phyloP scores from a whole-genome alignment of 2,797 vertebrate genomes.

The Enteromius argenteus region DNA sequence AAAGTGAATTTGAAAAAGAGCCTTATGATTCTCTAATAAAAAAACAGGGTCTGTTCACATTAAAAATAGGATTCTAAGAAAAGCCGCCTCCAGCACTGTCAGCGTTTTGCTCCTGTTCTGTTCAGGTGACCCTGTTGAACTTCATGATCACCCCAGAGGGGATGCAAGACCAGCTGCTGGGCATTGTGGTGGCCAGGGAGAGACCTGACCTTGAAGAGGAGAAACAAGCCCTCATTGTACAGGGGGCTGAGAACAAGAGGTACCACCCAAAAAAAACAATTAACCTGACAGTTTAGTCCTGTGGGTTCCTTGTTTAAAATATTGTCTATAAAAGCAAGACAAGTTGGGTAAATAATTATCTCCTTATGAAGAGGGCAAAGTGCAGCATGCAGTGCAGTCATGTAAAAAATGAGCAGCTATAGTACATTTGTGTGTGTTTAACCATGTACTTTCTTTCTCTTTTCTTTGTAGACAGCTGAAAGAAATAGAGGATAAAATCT shows the following conservation, averaged over 20 bases:
- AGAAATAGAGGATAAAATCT: conserved; percentile 94
- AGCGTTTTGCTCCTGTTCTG: conserved; percentile 34
- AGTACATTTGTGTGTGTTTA: conserved; percentile 4
- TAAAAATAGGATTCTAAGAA: background rate
- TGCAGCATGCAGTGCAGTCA: background rate
- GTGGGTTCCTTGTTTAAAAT: background rate
- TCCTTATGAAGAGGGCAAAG: conserved; percentile 1
- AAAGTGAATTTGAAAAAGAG: background rate
- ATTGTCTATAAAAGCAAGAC: conserved; percentile 2
- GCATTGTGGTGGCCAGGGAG: conserved; percentile 90
- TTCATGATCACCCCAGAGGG: conserved; percentile 93
- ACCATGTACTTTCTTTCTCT: background rate
- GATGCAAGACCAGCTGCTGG: conserved; percentile 91
- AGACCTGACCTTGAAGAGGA: conserved; percentile 91
- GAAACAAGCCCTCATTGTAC: conserved; percentile 89
- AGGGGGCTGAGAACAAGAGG: conserved; percentile 93
- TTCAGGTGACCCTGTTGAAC: conserved; percentile 88
- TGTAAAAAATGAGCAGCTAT: background rate
- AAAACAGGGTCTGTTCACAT: background rate
- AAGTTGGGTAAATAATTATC: conserved; percentile 1
- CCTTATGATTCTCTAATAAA: conserved; percentile 1
- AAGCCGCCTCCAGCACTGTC: background rate
- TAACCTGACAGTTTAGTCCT: conserved; percentile 11
- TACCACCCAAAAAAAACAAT: conserved; percentile 58
- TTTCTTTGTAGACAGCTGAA: conserved; percentile 83